phyloP scores from a whole-genome alignment of 1,140 invertebrate genomes.

The Wasmannia auropunctata region DNA sequence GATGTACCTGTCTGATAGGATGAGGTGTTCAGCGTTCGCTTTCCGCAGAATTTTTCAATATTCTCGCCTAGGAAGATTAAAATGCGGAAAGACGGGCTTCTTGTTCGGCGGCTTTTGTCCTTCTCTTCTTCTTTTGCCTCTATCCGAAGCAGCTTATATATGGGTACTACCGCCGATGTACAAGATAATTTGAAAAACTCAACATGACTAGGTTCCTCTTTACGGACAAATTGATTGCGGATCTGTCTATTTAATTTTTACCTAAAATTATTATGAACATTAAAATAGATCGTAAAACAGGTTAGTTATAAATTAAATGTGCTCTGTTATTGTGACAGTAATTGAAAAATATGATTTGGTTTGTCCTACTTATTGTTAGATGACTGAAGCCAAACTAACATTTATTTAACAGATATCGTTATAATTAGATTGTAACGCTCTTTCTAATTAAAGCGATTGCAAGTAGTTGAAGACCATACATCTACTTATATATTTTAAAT shows the following conservation, averaged over 20 bases:
- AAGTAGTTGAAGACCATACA: not conserved
- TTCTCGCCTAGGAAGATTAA: constrained; percentile 57
- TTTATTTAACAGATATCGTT: not conserved
- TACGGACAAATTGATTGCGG: not conserved
- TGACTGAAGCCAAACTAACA: not conserved
- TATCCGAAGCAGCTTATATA: not conserved
- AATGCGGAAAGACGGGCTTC: constrained; percentile 58
- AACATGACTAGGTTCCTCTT: not conserved
- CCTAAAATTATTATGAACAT: not conserved
- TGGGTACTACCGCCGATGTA: constrained; percentile 10
- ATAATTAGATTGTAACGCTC: not conserved
- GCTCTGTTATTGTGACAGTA: too few species aligned
- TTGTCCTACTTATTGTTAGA: not conserved
- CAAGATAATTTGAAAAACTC: constrained; percentile 35
- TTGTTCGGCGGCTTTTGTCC: not conserved
- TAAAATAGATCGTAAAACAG: not conserved
- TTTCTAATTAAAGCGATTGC: not conserved
- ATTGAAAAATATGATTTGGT: not conserved
- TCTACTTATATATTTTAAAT: not conserved
- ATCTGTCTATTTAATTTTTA: not conserved
- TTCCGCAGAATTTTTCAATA: constrained; percentile 58
- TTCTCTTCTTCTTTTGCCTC: not conserved
- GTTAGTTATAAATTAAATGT: not conserved
- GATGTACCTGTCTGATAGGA: constrained; percentile 56
- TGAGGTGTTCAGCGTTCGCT: constrained; percentile 35